Percentiles rank a stretch among this genome's conserved stretches.
phyloP scores from a whole-genome alignment of 2,888 invertebrate species.

The Lithophane semibrunnea region DNA sequence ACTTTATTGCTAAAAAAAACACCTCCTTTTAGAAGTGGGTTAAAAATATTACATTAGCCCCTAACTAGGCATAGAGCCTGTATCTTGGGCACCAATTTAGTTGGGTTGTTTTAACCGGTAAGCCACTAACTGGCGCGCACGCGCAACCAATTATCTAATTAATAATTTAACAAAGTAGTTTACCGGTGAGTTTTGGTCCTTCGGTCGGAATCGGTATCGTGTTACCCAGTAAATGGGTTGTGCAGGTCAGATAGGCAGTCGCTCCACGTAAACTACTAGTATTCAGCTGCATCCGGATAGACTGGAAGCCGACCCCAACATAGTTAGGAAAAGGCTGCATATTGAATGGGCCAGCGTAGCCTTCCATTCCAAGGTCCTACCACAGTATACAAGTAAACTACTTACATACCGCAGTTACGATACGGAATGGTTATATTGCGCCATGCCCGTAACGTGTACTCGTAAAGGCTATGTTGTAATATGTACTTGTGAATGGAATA shows the following conservation, averaged over 20 bases:
- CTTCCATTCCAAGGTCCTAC: conserved; percentile 1
- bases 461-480: conserved; percentile 13
- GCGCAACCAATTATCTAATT: no score
- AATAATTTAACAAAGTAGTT: no score
- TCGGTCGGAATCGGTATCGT: not conserved
- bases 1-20: no score
- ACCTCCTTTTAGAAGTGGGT: no score
- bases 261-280: not conserved
- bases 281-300: not conserved
- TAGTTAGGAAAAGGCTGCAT: not conserved
- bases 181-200: no score
- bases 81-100: no score
- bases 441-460: not conserved
- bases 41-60: no score
- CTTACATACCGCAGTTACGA: not conserved
- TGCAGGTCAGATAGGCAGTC: not conserved
- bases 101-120: no score
- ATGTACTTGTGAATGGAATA: not conserved
- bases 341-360: not conserved
- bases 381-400: not conserved
- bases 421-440: not conserved
- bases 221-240: not conserved
- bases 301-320: not conserved
- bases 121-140: no score
- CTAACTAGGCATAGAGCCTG: no score